Evolutionary conservation across 2,113 vertebrate genomes (phyloP), one percentile per base, ranked within the genome.

Genomic region (Nothocercus julius): DNA sequence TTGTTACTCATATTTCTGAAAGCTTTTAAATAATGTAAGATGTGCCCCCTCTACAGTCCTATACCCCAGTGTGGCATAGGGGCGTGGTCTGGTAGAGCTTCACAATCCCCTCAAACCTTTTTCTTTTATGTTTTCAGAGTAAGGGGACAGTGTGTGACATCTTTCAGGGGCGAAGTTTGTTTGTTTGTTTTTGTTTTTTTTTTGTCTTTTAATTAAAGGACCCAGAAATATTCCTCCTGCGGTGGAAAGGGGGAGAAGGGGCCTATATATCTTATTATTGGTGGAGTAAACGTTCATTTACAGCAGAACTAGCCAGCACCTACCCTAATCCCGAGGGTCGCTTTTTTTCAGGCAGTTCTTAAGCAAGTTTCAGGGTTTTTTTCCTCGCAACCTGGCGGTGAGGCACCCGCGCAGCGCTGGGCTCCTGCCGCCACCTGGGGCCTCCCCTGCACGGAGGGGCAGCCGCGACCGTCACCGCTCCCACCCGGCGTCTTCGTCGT

Each of bases 251-350:
- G 15, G 28, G 28, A 18, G 28, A 15, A 74, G 92, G n/a, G 81
- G 89, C 76, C 53, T 85, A 68, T 90, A 47, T 54, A 64, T 96
- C 94, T 92, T 38, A 53, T 96, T 97, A 97, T 85, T 85, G 93
- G 90, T 82, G 92, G 90, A 96, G 92, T 96, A 97, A 96, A 94
- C 91, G 88, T 94, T 82, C 85, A 62, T 81, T 94, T 92, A 87
- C 97, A 77, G 85, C 44, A 94, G 82, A 97, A 97, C 96, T 97
- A 97, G 97, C 97, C 95, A 96, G 97, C 97, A 97, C 97, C 97
- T 96, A 93, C 96, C 92, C 80, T 95, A 92, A 86, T 96, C 97
- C 97, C 97, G 96, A 97, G 97, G 97, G 96, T 97, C 92, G 94
- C 95, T 80, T 90, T 95, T 95, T 97, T 94, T 97, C 93, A 96